Base-by-base conservation (phyloP, 2,888 invertebrate genomes). In the Tubulanus polymorphus region DNA sequence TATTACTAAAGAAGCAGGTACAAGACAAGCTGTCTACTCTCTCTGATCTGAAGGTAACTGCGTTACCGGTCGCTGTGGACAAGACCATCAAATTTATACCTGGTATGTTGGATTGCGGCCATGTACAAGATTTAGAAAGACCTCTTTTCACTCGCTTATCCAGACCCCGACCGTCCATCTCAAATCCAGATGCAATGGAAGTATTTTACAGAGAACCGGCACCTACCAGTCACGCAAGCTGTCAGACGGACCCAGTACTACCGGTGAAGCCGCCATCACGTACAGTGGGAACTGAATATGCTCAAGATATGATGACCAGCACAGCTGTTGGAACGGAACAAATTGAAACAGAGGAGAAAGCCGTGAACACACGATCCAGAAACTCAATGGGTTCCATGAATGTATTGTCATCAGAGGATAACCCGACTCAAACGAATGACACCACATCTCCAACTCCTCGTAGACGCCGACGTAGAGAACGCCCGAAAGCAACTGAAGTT, bases 1-100 rank as follows among this genome's bases (percentile, higher is more conserved):
- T 79, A 46, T 66, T 79, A 37, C 65, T 79, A 46, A 79, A 79
- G 66, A 79, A 78, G 55, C 76, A 79, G 55, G 75, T 79, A 3
- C 72, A 75, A 54, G 78, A 79, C 52, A 79, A 79, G 61, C 67
- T 79, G 30, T 67, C 71, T 23, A 61, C 65, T 12, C 62, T 76
- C 41, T 67, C 69, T 30, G 70, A 70, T 35, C 68, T 78, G n/a
- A 71, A 73, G 35, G 57, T 75, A 30, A 71, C 68, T 53, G 66
- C 70, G 18, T 63, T 78, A 10, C 79, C 79, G 1, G 50, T 51
- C 2, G 69, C 74, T 8, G 72, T 78, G 15, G 59, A 58, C 29
- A 78, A 76, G 63, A 65, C 68, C 54, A 65, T 78, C 5, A 62
- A 63, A 15, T 79, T 76, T 60, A 57, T 62, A 32, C 68, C 75